Evolutionary conservation across 2,797 vertebrate species (phyloP), one percentile per base, ranked within the genome.

Genomic region (Molothrus ater): DNA sequence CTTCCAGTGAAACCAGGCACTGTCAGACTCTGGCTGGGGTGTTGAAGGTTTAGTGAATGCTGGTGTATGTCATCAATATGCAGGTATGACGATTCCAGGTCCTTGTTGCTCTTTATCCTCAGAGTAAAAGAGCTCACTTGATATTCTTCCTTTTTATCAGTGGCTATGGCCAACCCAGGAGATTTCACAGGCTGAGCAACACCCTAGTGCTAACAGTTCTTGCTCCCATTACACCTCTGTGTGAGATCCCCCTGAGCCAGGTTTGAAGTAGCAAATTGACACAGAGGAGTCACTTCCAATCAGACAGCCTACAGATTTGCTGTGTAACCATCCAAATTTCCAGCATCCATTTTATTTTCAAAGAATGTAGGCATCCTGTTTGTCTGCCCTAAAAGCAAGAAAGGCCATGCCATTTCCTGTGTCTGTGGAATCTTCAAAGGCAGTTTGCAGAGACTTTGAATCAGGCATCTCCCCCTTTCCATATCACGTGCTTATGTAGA

Each of bases 91-190:
- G 29, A 81, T 24, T 75, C 20, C 45, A 45, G 9, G 8, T 57
- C 50, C 42, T 43, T 31, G 7, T 4, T 56, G 65, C 47, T 45
- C 29, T 80, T 65, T 50, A 65, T 61, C 26, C 29, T 69, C 2
- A 3, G 14, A 84, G 18, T 26, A 9, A 48, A 82, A 81, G 16
- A 51, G 11, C 28, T 74, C 59, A 43, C 11, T 28, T n/a, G 10
- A 19, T 45, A 5, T 28, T 70, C 14, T 69, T 76, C 24, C 7
- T 53, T 70, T 68, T 43, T 40, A 32, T 64, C 38, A 57, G 26
- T 69, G 50, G 13, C 17, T 71, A 13, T 14, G 14, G 20, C 28
- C 15, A 75, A 48, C 13, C 42, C 25, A 57, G 1, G 0, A 2
- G 19, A 68, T 72, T 84, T 75, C 63, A 79, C 32, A 79, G 1